phyloP scores from a whole-genome alignment of 2,113 vertebrate genomes.

The Euleptes europaea region DNA sequence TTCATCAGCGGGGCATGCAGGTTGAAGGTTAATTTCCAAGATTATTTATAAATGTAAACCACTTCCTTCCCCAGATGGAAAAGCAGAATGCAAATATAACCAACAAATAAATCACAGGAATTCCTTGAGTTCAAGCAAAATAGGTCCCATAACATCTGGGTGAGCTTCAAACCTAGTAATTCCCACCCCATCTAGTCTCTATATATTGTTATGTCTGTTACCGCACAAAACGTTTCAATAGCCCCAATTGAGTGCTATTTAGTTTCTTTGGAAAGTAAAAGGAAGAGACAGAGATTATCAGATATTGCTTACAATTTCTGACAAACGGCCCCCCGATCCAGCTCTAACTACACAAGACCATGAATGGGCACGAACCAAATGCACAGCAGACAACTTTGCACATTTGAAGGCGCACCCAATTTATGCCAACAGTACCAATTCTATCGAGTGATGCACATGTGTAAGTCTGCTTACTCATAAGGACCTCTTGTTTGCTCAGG shows the following conservation, averaged over 20 bases:
- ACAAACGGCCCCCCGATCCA: too few relatives aligned
- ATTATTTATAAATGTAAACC: neutral
- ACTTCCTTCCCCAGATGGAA: neutral
- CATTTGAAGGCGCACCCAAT: neutral
- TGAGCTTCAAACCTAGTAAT: neutral
- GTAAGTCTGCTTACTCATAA: too few relatives aligned
- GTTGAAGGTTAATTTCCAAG: neutral
- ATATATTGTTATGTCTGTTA: neutral
- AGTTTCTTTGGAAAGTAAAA: slow-evolving; percentile 49
- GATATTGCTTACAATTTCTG: slow-evolving; percentile 34
- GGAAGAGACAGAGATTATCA: slow-evolving; percentile 22
- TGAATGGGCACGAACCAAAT: neutral
- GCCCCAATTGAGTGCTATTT: slow-evolving; percentile 40
- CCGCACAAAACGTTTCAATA: slow-evolving; percentile 28
- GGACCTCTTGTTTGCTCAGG: slow-evolving; percentile 46
- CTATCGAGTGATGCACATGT: neutral
- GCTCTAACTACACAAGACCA: neutral
- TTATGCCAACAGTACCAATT: neutral
- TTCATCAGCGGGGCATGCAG: neutral
- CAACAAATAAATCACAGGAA: neutral
- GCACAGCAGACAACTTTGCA: too few relatives aligned
- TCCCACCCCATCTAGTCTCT: neutral
- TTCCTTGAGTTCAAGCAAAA: neutral
- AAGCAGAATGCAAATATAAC: neutral
- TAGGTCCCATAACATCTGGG: neutral